Base-by-base conservation (phyloP, 2,888 invertebrate genomes). In the Rhimphoctona megacephalus region DNA sequence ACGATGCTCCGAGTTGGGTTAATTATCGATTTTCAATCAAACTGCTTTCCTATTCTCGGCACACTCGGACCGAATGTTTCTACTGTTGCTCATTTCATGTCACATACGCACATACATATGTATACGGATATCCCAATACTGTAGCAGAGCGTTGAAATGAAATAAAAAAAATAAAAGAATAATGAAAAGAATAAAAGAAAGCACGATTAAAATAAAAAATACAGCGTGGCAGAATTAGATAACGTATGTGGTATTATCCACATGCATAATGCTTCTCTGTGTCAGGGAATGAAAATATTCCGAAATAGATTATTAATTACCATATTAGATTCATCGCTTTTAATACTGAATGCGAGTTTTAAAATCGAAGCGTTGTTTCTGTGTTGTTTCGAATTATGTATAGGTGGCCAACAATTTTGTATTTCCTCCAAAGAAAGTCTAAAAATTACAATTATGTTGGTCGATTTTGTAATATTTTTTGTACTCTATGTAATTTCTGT, bases 241-340 rank as follows among this genome's bases (percentile, higher is more conserved):
- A 91, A 90, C 89, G 88, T 87, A 87, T 22, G 88, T 90, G 87
- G 91, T 92, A 93, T 93, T 92, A 93, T 88, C 91, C 89, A 85
- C 77, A 89, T 74, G 83, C 85, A 81, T 72, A 77, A 85, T 67
- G 78, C 73, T 54, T 61, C 81, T 61, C 80, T 81, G 80, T 85
- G 64, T 43, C 85, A 83, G 72, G 25, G 83, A 88, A 92, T 92
- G 91, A 91, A 67, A 78, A 77, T 22, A 2, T 85, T 79, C 73
- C 87, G 87, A 91, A 92, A 93, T 93, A 91, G 92, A 91, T 93
- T 92, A 93, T 93, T 92, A 93, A 93, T 93, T 92, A 90, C 91
- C 87, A 90, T 89, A 89, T 88, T 87, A 81, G 87, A 87, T 84
- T 81, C 83, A 85, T 85, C 85, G 64, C 81, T 80, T 73, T 73